A percentile compares a stretch with the other conserved stretches of the same genome.
phyloP scores from a whole-genome alignment of 2,113 vertebrate species.

The Pollimyrus isidori region DNA sequence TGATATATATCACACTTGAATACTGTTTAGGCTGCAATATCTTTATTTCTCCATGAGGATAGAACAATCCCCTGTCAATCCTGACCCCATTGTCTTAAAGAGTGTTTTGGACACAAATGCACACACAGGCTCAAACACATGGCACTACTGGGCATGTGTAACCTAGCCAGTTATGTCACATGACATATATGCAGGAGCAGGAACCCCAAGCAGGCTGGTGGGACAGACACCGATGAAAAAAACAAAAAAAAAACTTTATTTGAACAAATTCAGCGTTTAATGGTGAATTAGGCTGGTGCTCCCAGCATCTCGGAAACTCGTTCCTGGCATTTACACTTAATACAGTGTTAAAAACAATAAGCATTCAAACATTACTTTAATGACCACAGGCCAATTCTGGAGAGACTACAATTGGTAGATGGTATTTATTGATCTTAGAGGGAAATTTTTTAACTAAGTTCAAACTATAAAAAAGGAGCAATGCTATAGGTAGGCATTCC shows the following conservation, averaged over 20 bases:
- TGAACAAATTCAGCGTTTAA: not conserved
- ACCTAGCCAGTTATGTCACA: not conserved
- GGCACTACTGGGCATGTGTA: not conserved
- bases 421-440: not conserved
- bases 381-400: not conserved
- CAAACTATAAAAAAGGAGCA: not conserved
- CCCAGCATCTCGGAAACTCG: not conserved
- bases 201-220: not conserved
- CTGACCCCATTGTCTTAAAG: not conserved
- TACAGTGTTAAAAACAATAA: not conserved
- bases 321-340: not conserved
- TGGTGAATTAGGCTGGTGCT: not conserved
- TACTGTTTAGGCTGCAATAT: not conserved
- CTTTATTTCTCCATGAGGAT: not conserved
- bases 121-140: not conserved
- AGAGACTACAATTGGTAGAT: not conserved
- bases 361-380: not conserved
- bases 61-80: not conserved
- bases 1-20: not conserved
- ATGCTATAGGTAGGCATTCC: not conserved
- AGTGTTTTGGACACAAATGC: not conserved
- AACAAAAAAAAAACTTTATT: not conserved
- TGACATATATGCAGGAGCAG: not conserved
- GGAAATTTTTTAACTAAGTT: not conserved
- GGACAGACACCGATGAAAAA: not conserved